phyloP scores from a whole-genome alignment of 2,888 invertebrate species.

The Marasmarcha lunaedactyla region DNA sequence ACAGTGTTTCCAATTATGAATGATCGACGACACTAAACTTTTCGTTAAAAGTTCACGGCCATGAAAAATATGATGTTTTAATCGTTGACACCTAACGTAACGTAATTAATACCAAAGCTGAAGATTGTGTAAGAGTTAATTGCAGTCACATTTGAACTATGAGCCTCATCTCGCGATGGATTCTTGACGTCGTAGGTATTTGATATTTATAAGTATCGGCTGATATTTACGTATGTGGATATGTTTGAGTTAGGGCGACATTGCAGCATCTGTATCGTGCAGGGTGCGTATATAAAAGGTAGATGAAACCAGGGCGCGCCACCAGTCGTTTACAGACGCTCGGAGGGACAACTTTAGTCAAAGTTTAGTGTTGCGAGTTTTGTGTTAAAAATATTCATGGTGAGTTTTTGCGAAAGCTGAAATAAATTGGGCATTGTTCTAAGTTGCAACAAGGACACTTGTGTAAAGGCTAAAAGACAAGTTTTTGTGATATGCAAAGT shows the following conservation, averaged over 20 bases:
- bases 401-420: background rate
- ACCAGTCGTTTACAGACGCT: conserved; percentile 39
- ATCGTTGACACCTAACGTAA: no score
- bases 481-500: background rate
- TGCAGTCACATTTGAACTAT: background rate
- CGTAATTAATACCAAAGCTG: no score
- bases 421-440: background rate
- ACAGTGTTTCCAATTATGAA: background rate
- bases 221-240: background rate
- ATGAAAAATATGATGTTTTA: no score
- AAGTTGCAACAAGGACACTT: background rate
- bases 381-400: conserved; percentile 6
- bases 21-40: background rate
- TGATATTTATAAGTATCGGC: no score
- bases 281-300: conserved; percentile 52
- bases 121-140: background rate
- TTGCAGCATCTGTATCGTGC: conserved; percentile 47
- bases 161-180: background rate
- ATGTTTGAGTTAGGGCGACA: conserved; percentile 29
- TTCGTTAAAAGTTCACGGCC: background rate
- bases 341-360: conserved; percentile 30
- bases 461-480: background rate
- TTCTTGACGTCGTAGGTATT: no score
- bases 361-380: conserved; percentile 44
- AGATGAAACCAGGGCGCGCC: conserved; percentile 38